phyloP scores from a whole-genome alignment of 2,113 vertebrate genomes.

The Cavia porcellus region DNA sequence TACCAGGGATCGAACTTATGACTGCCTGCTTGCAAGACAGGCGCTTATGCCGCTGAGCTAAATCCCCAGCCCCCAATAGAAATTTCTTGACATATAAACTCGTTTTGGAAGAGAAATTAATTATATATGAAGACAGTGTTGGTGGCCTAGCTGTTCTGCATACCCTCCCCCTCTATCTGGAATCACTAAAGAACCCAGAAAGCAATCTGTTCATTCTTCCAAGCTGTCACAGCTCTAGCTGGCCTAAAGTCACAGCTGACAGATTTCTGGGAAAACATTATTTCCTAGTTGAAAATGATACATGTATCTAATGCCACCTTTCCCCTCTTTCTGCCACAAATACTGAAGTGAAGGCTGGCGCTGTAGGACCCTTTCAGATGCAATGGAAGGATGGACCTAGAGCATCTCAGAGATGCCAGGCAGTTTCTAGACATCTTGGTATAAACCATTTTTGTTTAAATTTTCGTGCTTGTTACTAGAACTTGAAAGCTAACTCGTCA shows the following conservation, averaged over 20 bases:
- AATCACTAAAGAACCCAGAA: background rate
- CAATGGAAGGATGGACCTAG: background rate
- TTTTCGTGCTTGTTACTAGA: background rate
- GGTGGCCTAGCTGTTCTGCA: background rate
- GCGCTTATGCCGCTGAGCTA: too few relatives aligned
- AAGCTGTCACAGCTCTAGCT: background rate
- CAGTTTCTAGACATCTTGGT: background rate
- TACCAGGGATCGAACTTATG: too few relatives aligned
- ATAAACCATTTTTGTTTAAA: background rate
- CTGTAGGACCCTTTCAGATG: background rate
- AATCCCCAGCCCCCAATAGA: background rate
- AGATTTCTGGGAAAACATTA: background rate
- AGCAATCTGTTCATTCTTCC: background rate
- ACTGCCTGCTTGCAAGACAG: too few relatives aligned
- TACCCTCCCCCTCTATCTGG: too few relatives aligned
- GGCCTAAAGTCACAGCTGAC: background rate
- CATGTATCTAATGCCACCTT: background rate
- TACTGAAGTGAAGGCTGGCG: background rate
- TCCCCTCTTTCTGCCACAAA: background rate
- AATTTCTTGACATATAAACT: background rate
- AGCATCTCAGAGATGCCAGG: background rate
- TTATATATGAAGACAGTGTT: background rate
- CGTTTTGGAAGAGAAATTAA: slow-evolving; percentile 46
- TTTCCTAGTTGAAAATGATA: background rate
- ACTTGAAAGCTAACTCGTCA: background rate